A percentile compares a stretch with the other conserved stretches of the same genome.
These are phyloP conservation scores for Podargus strigoides DNA, from an alignment of 2,797 vertebrate genomes.

Conservation along the genomic window DNA sequence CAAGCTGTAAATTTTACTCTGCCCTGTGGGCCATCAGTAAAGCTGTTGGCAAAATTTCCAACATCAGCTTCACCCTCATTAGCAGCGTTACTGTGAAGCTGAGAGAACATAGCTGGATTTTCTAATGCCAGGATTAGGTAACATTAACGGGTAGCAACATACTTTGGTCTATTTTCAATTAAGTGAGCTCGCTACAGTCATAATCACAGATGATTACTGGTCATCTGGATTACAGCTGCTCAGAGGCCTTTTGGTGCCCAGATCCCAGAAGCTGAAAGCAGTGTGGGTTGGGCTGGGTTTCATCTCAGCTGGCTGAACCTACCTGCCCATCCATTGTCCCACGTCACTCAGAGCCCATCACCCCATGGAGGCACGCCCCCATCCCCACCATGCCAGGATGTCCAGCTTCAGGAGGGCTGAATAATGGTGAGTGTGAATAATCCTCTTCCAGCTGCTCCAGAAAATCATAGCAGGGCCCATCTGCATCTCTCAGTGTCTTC, in stretches of 20 bases:
- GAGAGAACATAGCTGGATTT: conserved; percentile 13
- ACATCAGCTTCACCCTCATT: not conserved
- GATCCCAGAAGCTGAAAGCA: not conserved
- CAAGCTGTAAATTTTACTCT: not conserved
- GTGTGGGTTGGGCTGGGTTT: not conserved
- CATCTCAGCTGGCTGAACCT: not conserved
- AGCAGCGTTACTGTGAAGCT: not conserved
- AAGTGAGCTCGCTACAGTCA: not conserved
- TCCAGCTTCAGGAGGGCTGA: not conserved
- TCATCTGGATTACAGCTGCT: conserved; percentile 51
- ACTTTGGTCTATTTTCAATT: conserved; percentile 27
- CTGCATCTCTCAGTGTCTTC: not conserved
- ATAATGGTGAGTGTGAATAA: not conserved
- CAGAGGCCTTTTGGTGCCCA: not conserved
- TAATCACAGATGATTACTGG: conserved; percentile 46
- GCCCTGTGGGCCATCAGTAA: not conserved
- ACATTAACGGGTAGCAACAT: not conserved
- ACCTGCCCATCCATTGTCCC: not conserved
- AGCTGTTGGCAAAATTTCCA: not conserved
- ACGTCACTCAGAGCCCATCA: not conserved
- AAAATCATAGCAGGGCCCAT: not conserved
- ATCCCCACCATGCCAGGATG: not conserved
- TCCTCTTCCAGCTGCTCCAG: not conserved
- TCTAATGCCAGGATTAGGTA: conserved; percentile 44
- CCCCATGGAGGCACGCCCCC: not conserved